Base-by-base conservation (phyloP, 2,888 invertebrate species). In the Eristalinus sepulchralis region DNA sequence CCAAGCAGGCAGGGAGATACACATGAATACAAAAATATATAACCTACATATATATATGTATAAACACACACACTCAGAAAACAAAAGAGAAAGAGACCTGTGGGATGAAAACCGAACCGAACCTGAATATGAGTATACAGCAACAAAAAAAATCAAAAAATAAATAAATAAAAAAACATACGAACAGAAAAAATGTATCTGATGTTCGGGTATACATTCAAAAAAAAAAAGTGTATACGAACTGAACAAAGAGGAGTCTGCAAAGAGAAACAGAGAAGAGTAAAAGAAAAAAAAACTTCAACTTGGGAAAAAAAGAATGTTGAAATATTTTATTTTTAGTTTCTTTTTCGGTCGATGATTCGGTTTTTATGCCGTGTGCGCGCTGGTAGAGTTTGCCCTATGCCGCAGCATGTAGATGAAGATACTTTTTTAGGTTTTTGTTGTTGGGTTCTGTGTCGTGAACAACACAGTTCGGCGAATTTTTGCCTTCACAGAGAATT, bases 291-390 rank as follows among this genome's bases (percentile, higher is more conserved):
- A 64, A 76, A 76, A 77, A 68, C 67, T 62, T 57, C 24, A 72
- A 84, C 66, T 60, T 10, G 64, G 73, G 63, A 79, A 79, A 84
- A n/a, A 73, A 83, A 80, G 77, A 84, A 82, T 86, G 82, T 83
- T 83, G 86, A 86, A 86, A 86, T 86, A 86, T 79, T 86, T 86
- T 86, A 86, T 86, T 86, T 86, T 86, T 86, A 86, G 86, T 86
- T 86, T 86, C 83, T 86, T 86, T 86, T 86, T 86, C 86, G 86
- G 86, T 86, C 86, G 86, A 86, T 86, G 86, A 86, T 86, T 86
- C 86, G 73, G 86, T 82, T 86, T 85, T 83, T 86, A 83, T 86
- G 86, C 86, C 86, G 83, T 83, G 86, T 83, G 79, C 86, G 85
- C 76, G 86, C 78, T 86, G 78, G 73, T 83, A 83, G 82, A 86